These are phyloP conservation scores for Spodoptera litura DNA, from an alignment of 1,140 invertebrate genomes.

Conservation along the genomic window DNA sequence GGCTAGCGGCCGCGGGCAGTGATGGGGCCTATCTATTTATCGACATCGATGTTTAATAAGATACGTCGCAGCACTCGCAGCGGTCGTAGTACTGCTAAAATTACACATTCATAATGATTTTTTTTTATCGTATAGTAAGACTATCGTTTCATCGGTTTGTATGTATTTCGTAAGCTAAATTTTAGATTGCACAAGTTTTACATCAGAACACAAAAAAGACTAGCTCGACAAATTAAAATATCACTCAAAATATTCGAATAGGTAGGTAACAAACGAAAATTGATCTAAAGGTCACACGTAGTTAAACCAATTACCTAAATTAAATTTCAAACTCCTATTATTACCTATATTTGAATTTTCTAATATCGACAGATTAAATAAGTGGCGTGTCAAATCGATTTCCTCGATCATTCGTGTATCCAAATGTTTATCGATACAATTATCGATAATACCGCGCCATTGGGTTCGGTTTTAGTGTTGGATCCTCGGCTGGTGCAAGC, in stretches of 20 bases:
- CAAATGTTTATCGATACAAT: conserved; percentile 47
- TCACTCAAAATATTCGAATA: not conserved
- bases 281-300: conserved; percentile 35
- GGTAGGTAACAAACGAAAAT: conserved; percentile 25
- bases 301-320: conserved; percentile 29
- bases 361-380: conserved; percentile 25
- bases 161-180: too few relatives aligned
- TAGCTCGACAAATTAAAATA: conserved; percentile 16
- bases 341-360: conserved; percentile 32
- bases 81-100: not conserved
- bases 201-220: not conserved
- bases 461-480: conserved; percentile 65
- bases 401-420: conserved; percentile 31
- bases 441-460: conserved; percentile 57
- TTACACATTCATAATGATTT: too few relatives aligned
- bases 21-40: conserved; percentile 52
- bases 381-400: conserved; percentile 46
- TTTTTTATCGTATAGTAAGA: too few relatives aligned
- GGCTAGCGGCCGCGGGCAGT: conserved; percentile 53
- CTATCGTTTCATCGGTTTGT: too few relatives aligned
- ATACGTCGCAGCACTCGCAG: not conserved
- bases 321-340: conserved; percentile 40
- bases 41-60: conserved; percentile 52
- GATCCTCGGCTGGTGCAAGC: conserved; percentile 51
- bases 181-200: too few relatives aligned